A percentile compares a stretch with the other conserved stretches of the same genome.
These are phyloP conservation scores for Sebastes goodei DNA, from an alignment of 2,797 vertebrate species.

Conservation along the genomic window DNA sequence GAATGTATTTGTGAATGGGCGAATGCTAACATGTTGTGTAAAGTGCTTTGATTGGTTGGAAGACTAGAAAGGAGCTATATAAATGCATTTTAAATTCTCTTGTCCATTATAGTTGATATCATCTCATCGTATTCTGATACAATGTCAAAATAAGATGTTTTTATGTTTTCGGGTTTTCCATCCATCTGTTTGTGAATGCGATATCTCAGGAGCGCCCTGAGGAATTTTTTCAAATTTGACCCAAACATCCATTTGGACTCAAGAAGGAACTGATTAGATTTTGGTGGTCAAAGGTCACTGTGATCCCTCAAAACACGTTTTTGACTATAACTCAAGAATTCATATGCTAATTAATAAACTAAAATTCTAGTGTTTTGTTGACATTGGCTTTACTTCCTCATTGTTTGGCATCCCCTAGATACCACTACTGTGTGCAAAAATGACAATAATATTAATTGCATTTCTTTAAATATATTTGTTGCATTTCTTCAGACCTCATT, in stretches of 20 bases:
- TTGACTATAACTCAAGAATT: not conserved
- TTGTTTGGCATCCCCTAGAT: not conserved
- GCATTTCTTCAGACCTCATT: not conserved
- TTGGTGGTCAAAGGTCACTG: not conserved
- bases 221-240: not conserved
- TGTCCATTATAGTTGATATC: not conserved
- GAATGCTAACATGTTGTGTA: no score
- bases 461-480: not conserved
- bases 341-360: not conserved
- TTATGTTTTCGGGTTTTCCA: not conserved
- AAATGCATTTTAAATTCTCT: not conserved
- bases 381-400: not conserved
- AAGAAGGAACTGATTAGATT: not conserved
- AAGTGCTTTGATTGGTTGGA: no score
- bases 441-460: not conserved
- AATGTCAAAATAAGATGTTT: no score
- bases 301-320: not conserved
- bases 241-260: not conserved
- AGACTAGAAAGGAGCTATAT: rapidly evolving
- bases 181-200: not conserved
- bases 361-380: no score
- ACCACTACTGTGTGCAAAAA: not conserved
- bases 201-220: not conserved
- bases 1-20: no score
- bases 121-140: not conserved